Base-by-base conservation (phyloP, 2,113 vertebrate species). In the Callospermophilus lateralis region DNA sequence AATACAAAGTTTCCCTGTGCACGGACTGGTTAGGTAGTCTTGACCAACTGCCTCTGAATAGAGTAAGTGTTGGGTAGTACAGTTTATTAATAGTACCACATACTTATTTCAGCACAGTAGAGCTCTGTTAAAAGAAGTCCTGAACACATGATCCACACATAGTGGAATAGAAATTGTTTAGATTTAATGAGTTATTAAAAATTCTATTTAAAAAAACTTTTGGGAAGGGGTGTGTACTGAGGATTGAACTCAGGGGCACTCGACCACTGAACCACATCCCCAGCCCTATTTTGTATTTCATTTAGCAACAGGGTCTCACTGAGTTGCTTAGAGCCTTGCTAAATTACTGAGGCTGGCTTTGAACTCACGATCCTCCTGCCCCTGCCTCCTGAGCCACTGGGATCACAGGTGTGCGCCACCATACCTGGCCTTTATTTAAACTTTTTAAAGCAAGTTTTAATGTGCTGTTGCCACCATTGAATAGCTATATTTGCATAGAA, bases 1-100 rank as follows among this genome's bases (percentile, higher is more conserved):
- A 95, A 55, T 80, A 95, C 93, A 97, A 85, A 83, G 68, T 72
- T 77, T 84, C 86, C 34, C 86, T 96, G 76, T 97, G 8, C 34
- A n/a, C 72, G 16, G 61, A 96, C 81, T 55, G 28, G 32, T 34
- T 79, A 88, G 89, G 42, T 11, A 30, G 51, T 63, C 81, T 74
- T 95, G 67, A 81, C 90, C 73, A 84, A 3, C 13, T 45, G 24
- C 76, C 72, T 68, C 73, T 95, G 86, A 94, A 85, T 55, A 94
- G 48, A 94, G 68, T n/a, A 34, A 70, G 48, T 77, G 73, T 91
- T 84, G 63, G 63, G n/a, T 28, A 26, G 73, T n/a, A 0, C 1
- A 6, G 48, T 83, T 86, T 98, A 93, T 96, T 97, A 94, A 89
- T 96, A 94, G 88, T 15, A 12, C 39, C 20, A 10, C 30, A 48